Conservation (phyloP, 2,888 invertebrate genomes). For the Drosophila austrosaltans region DNA sequence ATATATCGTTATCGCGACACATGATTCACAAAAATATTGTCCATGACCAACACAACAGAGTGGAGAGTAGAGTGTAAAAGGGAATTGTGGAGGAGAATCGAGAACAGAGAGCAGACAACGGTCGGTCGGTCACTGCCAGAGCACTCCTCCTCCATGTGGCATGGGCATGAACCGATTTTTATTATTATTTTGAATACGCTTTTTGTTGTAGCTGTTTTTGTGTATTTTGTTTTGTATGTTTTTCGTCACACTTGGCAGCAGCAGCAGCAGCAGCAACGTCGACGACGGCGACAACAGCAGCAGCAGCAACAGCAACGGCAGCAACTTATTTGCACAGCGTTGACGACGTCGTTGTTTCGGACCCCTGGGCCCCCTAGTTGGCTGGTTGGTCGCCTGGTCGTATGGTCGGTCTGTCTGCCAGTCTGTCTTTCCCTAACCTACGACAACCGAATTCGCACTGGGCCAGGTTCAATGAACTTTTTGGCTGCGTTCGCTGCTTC, state of each 20-base stretch:
- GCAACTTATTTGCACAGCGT: slow-evolving; percentile 66
- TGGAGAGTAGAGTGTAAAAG: slow-evolving; percentile 12
- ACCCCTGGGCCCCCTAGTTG: slow-evolving; percentile 37
- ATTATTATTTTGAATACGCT: slow-evolving; percentile 78
- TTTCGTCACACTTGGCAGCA: slow-evolving; percentile 75
- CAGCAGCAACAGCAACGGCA: slow-evolving; percentile 28
- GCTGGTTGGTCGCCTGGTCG: slow-evolving; percentile 40
- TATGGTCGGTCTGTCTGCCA: slow-evolving; percentile 51
- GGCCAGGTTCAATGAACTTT: slow-evolving; percentile 79
- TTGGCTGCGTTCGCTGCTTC: slow-evolving; percentile 68
- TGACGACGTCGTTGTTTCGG: slow-evolving; percentile 46
- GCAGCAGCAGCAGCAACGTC: slow-evolving; percentile 31
- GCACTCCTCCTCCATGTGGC: slow-evolving; percentile 48
- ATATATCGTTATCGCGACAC: slow-evolving; percentile 69
- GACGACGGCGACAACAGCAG: slow-evolving; percentile 24
- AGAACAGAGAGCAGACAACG: slow-evolving; percentile 41
- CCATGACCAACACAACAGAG: slow-evolving; percentile 74
- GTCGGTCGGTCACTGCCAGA: slow-evolving; percentile 46
- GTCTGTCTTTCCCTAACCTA: slow-evolving; percentile 73
- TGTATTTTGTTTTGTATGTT: slow-evolving; percentile 74
- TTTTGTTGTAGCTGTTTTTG: slow-evolving; percentile 63
- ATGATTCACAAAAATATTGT: slow-evolving; percentile 77
- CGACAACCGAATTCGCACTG: slow-evolving; percentile 78
- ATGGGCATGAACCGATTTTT: slow-evolving; percentile 69
- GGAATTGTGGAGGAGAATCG: slow-evolving; percentile 45